Conservation (phyloP, 2,888 invertebrate species). For the Drosophila algonquin region DNA sequence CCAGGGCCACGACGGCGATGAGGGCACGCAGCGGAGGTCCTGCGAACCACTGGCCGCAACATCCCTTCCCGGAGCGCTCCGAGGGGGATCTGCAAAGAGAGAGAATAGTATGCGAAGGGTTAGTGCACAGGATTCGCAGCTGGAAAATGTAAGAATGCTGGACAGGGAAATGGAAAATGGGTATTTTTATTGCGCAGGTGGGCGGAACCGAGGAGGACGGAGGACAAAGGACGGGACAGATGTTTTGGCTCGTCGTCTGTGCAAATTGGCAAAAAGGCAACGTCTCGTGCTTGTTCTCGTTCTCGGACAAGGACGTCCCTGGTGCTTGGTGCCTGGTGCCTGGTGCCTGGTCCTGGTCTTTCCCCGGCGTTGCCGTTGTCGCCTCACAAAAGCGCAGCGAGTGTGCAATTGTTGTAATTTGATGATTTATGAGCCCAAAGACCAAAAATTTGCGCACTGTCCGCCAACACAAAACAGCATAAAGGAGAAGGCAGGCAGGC, state of each 20-base stretch:
- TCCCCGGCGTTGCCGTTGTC: not conserved
- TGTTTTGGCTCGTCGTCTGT: conserved; percentile 66
- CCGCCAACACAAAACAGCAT: conserved; percentile 51
- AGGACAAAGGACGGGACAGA: conserved; percentile 44
- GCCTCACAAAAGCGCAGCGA: conserved; percentile 57
- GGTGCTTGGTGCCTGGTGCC: conserved; percentile 5
- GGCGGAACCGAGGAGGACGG: conserved; percentile 15
- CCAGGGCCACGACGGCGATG: conserved; percentile 84
- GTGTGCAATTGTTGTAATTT: conserved; percentile 74
- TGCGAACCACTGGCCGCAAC: conserved; percentile 84
- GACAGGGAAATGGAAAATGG: conserved; percentile 15
- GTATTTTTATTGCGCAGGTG: conserved; percentile 53
- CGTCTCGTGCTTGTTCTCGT: conserved; percentile 26
- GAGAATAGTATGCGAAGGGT: conserved; percentile 26
- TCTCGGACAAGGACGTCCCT: not conserved
- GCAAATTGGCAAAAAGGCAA: conserved; percentile 62
- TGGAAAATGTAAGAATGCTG: conserved; percentile 25
- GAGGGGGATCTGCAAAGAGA: conserved; percentile 82
- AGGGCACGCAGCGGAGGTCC: conserved; percentile 84
- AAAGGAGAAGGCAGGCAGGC: conserved; percentile 43
- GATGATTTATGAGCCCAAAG: conserved; percentile 73
- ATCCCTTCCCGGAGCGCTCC: conserved; percentile 84
- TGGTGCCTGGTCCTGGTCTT: conserved; percentile 6
- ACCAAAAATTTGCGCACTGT: conserved; percentile 71
- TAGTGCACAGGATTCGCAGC: conserved; percentile 44